These are phyloP conservation scores for Epinotia ramella DNA, from an alignment of 2,888 invertebrate genomes.

Conservation along the genomic window DNA sequence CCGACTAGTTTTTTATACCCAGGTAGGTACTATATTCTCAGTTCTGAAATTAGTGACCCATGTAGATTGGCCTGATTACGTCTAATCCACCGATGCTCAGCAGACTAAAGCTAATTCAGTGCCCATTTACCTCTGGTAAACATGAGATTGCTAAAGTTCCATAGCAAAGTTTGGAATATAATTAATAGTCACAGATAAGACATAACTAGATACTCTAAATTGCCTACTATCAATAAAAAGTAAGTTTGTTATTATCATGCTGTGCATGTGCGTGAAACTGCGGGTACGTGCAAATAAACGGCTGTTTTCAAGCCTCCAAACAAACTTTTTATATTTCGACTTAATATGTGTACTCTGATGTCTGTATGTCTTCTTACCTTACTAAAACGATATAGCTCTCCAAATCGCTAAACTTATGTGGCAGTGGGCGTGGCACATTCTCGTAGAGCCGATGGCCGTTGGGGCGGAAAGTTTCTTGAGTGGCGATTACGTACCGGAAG, in stretches of 20 bases:
- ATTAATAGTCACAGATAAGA: slow-evolving; percentile 4
- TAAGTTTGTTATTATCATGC: not conserved
- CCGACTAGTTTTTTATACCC: not conserved
- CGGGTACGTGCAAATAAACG: slow-evolving; percentile 1
- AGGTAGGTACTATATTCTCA: not conserved
- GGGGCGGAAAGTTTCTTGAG: no score
- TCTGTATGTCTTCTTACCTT: not conserved
- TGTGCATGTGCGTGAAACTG: not conserved
- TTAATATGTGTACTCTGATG: not conserved
- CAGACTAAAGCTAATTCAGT: slow-evolving; percentile 7
- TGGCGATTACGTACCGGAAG: no score
- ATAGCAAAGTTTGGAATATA: not conserved
- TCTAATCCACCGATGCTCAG: slow-evolving; percentile 9
- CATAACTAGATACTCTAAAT: not conserved
- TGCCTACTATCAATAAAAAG: not conserved
- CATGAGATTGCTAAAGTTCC: not conserved
- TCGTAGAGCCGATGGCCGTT: no score
- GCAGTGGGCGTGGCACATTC: no score
- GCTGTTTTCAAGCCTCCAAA: slow-evolving; percentile 1
- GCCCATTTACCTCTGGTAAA: not conserved
- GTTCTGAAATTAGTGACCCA: not conserved
- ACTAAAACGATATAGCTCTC: no score
- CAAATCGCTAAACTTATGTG: no score
- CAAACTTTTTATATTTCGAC: not conserved
- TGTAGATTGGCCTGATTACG: not conserved